Evolutionary conservation across 2,888 invertebrate species (phyloP).

Genomic region (Oxyscelio sp.): DNA sequence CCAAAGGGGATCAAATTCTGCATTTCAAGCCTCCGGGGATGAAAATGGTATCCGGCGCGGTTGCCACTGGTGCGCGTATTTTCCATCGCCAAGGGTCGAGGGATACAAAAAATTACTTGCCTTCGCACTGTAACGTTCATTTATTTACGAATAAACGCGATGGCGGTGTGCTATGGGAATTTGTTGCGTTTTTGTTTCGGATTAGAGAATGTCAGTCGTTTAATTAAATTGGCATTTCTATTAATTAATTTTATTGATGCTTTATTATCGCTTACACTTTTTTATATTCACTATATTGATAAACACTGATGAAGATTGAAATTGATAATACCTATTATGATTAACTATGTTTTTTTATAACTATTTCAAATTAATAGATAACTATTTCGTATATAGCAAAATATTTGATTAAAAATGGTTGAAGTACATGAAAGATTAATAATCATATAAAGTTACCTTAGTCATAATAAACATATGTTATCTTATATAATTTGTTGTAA

Average conservation of each 20-base stretch:
- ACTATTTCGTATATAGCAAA: too few relatives aligned
- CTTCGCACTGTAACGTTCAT: slow-evolving; percentile 62
- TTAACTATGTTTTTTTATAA: too few relatives aligned
- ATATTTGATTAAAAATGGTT: too few relatives aligned
- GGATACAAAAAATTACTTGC: slow-evolving; percentile 63
- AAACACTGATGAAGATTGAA: too few relatives aligned
- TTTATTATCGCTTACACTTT: not conserved
- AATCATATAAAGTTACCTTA: too few relatives aligned
- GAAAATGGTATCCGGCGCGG: slow-evolving; percentile 73
- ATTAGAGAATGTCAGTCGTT: slow-evolving; percentile 21
- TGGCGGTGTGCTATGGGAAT: slow-evolving; percentile 33
- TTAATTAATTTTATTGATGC: not conserved
- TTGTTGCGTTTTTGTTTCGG: slow-evolving; percentile 28
- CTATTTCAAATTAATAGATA: too few relatives aligned
- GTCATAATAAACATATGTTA: too few relatives aligned
- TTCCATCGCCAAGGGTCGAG: slow-evolving; percentile 65
- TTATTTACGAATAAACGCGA: slow-evolving; percentile 66
- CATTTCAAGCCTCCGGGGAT: slow-evolving; percentile 80
- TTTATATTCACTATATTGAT: too few relatives aligned
- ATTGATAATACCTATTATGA: too few relatives aligned
- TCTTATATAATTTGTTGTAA: too few relatives aligned
- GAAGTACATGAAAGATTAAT: too few relatives aligned
- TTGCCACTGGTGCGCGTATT: slow-evolving; percentile 58
- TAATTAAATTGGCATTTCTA: slow-evolving; percentile 17
- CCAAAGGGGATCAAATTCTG: slow-evolving; percentile 85